Conservation (phyloP, 2,888 invertebrate genomes). For the Teleogryllus oceanicus region DNA sequence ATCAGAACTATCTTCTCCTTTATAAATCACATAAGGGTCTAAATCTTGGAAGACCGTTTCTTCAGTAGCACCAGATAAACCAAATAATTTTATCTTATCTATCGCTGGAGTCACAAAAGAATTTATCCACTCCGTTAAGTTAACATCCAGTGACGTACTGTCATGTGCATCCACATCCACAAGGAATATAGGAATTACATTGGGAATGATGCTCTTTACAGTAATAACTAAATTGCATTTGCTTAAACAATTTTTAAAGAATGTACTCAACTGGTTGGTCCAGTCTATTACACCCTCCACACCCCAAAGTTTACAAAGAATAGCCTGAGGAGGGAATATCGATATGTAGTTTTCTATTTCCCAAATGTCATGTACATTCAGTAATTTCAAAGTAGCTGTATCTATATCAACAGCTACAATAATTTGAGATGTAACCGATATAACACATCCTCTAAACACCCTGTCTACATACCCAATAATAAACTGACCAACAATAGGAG, state of each 20-base stretch:
- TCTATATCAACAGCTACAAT: neutral
- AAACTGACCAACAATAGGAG: neutral
- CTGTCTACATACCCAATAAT: neutral
- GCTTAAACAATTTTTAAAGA: neutral
- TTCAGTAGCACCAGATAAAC: neutral
- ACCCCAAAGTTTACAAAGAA: neutral
- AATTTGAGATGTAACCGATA: neutral
- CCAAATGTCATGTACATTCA: neutral
- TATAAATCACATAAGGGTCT: neutral
- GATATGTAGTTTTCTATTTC: neutral
- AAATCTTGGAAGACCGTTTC: neutral
- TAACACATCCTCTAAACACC: neutral
- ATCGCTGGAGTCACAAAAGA: neutral
- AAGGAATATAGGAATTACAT: neutral
- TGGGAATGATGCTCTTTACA: neutral
- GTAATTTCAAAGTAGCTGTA: neutral
- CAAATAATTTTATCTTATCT: neutral
- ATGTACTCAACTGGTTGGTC: neutral
- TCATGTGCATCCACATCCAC: neutral
- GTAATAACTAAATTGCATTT: neutral
- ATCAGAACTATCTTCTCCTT: neutral
- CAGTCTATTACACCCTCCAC: neutral
- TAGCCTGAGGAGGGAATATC: neutral
- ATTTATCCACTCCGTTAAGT: neutral
- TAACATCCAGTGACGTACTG: neutral